Percentiles rank a stretch among this genome's conserved stretches.
Evolutionary conservation across 2,797 vertebrate genomes (phyloP).

Genomic region (Dicrostonyx torquatus): DNA sequence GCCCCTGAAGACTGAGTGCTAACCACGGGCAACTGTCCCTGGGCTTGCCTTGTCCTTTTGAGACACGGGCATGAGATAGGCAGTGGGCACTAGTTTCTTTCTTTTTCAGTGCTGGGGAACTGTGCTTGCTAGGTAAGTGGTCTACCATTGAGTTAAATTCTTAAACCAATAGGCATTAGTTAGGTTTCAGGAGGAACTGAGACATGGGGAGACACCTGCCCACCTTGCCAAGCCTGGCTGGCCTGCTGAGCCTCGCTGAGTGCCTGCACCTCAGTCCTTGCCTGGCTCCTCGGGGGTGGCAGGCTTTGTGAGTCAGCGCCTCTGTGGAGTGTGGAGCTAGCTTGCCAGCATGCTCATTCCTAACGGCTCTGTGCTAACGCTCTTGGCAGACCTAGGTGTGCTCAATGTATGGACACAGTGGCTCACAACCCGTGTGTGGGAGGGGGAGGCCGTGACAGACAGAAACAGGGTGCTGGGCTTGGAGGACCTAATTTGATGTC

Average conservation of each 20-base stretch:
- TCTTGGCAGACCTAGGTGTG: fast-evolving
- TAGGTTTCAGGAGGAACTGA: fast-evolving
- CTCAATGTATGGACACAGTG: neutral
- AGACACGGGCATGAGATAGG: neutral
- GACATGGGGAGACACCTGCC: neutral
- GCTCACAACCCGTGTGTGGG: fast-evolving
- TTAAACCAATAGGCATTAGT: neutral
- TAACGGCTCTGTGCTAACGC: fast-evolving
- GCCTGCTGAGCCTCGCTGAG: neutral
- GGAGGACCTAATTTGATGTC: neutral
- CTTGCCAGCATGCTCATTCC: neutral
- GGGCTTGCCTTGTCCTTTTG: fast-evolving
- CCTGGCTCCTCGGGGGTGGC: neutral
- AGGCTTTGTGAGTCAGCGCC: fast-evolving
- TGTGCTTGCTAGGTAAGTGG: neutral
- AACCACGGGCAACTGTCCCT: fast-evolving
- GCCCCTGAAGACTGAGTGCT: neutral
- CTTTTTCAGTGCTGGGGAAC: neutral
- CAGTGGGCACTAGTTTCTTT: neutral
- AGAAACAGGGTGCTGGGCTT: neutral
- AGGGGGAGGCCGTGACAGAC: neutral
- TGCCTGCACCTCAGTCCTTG: neutral
- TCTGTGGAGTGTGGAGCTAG: neutral
- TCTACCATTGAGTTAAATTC: neutral
- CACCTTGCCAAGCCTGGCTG: neutral